Evolutionary conservation across 2,888 invertebrate genomes (phyloP), one percentile per base, ranked within the genome.

Genomic region (Drosophila multiciliata): DNA sequence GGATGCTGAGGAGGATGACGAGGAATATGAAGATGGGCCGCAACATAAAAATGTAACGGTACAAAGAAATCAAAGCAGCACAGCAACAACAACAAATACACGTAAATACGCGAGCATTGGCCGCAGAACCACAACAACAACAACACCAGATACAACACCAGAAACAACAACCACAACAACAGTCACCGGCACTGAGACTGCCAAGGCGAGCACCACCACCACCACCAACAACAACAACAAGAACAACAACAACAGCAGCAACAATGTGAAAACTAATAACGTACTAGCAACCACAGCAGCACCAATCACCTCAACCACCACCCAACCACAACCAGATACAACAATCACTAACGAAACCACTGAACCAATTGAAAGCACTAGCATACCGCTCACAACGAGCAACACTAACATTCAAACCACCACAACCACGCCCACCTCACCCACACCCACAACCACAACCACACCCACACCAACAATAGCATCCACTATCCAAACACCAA

Each of bases 41-140:
- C 88, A 85, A 40, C 83, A 86, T 65, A 84, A 91, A 75, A 91
- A 90, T 87, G 89, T 92, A 78, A 93, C 91, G 92, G 91, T 92
- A 92, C 92, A 91, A 67, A 88, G 79, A 81, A 89, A 91, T 89
- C 78, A 92, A 89, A 92, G 90, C 84, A 90, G 20, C 59, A 88
- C 81, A 75, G 53, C 73, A 40, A 88, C 80, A 75, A 78, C 77
- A 80, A 88, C 86, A 82, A 91, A 89, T 66, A 87, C 91, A 86
- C 92, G 91, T 82, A 80, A 83, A 83, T 92, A 92, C 81, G 90
- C 90, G 80, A 93, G 89, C 84, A 91, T 92, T 86, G 91, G 90
- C 75, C 93, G 92, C 86, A 91, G 90, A 83, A 90, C 89, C 82
- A 87, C 86, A 81, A 87, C 87, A 65, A 78, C 83, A 75, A 80